These are phyloP conservation scores for Chaetogeoica ovagalla DNA, from an alignment of 2,888 invertebrate genomes.

Conservation along the genomic window DNA sequence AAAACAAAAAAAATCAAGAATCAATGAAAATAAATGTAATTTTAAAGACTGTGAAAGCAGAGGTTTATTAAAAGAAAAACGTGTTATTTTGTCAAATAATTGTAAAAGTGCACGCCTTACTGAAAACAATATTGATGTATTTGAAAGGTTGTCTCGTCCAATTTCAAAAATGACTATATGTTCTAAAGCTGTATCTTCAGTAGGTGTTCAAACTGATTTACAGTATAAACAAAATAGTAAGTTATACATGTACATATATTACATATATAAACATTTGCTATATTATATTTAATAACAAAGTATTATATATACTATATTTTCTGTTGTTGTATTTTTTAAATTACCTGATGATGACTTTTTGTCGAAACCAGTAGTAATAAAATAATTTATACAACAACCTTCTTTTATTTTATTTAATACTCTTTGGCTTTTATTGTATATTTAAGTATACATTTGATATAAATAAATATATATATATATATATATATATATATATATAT, in stretches of 20 bases:
- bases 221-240: constrained; percentile 7
- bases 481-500: too few relatives aligned
- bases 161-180: constrained; percentile 31
- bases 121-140: constrained; percentile 23
- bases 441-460: too few relatives aligned
- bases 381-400: too few relatives aligned
- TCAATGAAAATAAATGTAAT: not conserved
- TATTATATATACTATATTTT: too few relatives aligned
- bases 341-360: too few relatives aligned
- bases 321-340: too few relatives aligned
- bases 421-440: too few relatives aligned
- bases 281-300: too few relatives aligned
- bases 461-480: not conserved
- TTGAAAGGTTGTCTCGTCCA: constrained; percentile 34
- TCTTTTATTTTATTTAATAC: too few relatives aligned
- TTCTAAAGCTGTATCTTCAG: constrained; percentile 33
- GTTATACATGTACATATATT: not conserved
- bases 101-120: not conserved
- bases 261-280: too few relatives aligned
- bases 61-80: constrained; percentile 11
- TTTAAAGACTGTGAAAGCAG: not conserved
- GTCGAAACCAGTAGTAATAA: too few relatives aligned
- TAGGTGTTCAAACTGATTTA: constrained; percentile 37
- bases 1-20: constrained; percentile 9
- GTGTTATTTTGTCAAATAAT: not conserved